These are phyloP conservation scores for Aphrocallistes beatrix DNA, from an alignment of 37 sponge, comb jelly and placozoan species.

Conservation along the genomic window DNA sequence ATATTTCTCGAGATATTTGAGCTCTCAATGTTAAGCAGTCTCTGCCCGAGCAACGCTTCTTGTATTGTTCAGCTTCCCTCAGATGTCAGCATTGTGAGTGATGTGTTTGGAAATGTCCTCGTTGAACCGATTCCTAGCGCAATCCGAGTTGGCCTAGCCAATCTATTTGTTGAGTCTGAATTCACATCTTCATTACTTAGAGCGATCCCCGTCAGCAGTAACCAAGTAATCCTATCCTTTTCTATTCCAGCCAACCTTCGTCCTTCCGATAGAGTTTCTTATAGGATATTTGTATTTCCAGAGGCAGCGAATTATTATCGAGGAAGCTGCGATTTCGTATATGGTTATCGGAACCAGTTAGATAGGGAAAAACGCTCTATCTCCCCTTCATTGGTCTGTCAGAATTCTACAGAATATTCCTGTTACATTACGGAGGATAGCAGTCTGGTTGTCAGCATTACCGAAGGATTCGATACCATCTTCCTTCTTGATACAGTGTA, in stretches of 20 bases:
- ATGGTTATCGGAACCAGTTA: background rate
- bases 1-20: background rate
- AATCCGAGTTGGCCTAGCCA: background rate
- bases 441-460: background rate
- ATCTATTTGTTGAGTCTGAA: background rate
- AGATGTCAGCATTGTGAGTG: background rate
- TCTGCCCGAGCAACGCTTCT: background rate
- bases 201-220: background rate
- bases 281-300: background rate
- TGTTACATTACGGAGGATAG: background rate
- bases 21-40: background rate
- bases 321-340: background rate
- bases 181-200: background rate
- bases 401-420: background rate
- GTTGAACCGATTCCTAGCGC: background rate
- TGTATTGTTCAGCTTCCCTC: background rate
- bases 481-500: background rate
- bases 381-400: background rate
- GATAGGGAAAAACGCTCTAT: background rate
- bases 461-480: background rate
- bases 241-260: background rate
- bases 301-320: background rate
- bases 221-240: background rate
- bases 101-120: background rate
- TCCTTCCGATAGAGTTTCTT: background rate